Percentiles rank a stretch among this genome's conserved stretches.
These are phyloP conservation scores for Conus ventricosus DNA, from an alignment of 1,140 invertebrate genomes.

Conservation along the genomic window DNA sequence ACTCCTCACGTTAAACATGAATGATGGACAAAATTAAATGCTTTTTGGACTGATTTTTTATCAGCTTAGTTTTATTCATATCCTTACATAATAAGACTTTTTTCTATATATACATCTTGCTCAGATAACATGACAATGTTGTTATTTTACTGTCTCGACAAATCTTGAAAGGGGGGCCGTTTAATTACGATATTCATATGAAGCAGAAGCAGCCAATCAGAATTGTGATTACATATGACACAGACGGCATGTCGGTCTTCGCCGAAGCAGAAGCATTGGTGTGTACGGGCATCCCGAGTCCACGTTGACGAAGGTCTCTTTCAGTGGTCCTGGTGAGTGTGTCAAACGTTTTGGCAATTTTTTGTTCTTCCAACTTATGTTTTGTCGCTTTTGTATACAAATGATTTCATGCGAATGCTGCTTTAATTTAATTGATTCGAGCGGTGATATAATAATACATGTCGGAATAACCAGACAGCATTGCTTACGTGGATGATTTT, in stretches of 20 bases:
- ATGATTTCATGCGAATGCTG: neutral
- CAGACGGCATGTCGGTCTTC: constrained; percentile 40
- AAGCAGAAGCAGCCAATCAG: constrained; percentile 52
- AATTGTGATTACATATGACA: constrained; percentile 42
- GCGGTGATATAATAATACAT: neutral
- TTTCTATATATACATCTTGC: neutral
- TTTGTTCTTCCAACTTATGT: neutral
- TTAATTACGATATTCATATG: constrained; percentile 30
- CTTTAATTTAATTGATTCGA: neutral
- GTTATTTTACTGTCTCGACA: neutral
- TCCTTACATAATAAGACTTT: neutral
- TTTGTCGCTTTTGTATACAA: neutral
- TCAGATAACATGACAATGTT: neutral
- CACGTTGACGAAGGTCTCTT: constrained; percentile 34
- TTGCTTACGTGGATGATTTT: constrained; percentile 38
- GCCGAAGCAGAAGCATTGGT: constrained; percentile 17
- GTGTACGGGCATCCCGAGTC: constrained; percentile 30
- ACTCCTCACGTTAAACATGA: neutral
- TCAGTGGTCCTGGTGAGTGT: neutral
- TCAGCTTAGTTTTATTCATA: neutral
- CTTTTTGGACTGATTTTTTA: neutral
- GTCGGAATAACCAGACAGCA: constrained; percentile 28
- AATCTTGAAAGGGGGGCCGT: constrained; percentile 48
- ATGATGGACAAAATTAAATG: neutral
- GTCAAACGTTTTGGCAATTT: neutral